These are phyloP conservation scores for Meteorus cinctellus DNA, from an alignment of 2,888 invertebrate genomes.

Conservation along the genomic window DNA sequence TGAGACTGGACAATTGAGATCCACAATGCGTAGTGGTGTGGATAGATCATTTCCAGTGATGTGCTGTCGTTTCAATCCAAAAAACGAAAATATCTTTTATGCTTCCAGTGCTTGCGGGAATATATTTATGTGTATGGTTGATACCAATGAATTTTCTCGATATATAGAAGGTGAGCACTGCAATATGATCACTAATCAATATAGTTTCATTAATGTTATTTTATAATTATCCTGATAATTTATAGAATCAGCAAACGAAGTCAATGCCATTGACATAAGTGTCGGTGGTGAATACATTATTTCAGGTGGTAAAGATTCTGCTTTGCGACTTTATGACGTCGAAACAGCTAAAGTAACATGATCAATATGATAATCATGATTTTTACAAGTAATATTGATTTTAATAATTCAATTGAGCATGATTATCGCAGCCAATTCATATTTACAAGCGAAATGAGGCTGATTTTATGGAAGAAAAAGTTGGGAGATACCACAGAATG, in stretches of 20 bases:
- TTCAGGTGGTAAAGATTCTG: conserved; percentile 70
- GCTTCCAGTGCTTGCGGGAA: conserved; percentile 67
- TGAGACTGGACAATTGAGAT: conserved; percentile 57
- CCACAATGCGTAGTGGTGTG: conserved; percentile 58
- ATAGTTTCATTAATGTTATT: conserved; percentile 28
- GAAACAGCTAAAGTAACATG: conserved; percentile 63
- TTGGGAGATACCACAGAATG: conserved; percentile 63
- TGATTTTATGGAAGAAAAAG: conserved; percentile 54
- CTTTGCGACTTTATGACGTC: conserved; percentile 68
- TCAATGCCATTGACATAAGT: conserved; percentile 68
- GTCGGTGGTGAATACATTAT: conserved; percentile 59
- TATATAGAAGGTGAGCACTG: conserved; percentile 61
- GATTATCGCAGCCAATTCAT: conserved; percentile 54
- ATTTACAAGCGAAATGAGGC: conserved; percentile 55
- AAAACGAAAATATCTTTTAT: conserved; percentile 58
- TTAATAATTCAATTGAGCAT: not conserved
- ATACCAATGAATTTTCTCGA: conserved; percentile 56
- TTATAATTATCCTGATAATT: not conserved
- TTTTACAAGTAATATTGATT: not conserved
- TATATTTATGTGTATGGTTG: conserved; percentile 63
- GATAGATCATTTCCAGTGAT: conserved; percentile 64
- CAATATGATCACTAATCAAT: not conserved
- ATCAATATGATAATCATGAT: not conserved
- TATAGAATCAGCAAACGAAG: conserved; percentile 69
- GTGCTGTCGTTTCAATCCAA: conserved; percentile 65